Evolutionary conservation across 2,113 vertebrate species (phyloP).

Genomic region (Tetrao urogallus): DNA sequence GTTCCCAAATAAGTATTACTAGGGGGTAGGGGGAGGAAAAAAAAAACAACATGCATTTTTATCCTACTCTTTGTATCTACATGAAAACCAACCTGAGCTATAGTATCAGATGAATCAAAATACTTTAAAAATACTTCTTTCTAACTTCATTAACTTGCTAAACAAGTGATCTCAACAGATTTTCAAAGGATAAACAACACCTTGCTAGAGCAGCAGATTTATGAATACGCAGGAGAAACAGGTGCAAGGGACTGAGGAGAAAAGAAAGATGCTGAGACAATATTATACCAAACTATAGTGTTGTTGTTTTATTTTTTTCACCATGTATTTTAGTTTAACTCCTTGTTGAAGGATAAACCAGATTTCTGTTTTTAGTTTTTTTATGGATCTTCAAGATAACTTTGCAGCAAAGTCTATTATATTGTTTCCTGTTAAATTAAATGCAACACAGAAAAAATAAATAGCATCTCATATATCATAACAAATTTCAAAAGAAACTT

Average conservation of each 20-base stretch:
- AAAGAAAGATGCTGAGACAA: neutral
- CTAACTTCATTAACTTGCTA: neutral
- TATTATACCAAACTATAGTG: neutral
- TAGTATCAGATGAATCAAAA: neutral
- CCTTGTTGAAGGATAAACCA: neutral
- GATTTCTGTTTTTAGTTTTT: neutral
- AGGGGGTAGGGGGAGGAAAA: neutral
- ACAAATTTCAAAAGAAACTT: neutral
- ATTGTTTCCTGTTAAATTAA: neutral
- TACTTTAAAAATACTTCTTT: neutral
- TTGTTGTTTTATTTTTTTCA: neutral
- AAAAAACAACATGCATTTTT: neutral
- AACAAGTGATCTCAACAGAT: neutral
- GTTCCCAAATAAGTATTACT: neutral
- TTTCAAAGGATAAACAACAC: constrained; percentile 26
- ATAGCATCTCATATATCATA: neutral
- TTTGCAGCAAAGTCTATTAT: neutral
- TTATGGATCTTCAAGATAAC: neutral
- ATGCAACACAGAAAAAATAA: neutral
- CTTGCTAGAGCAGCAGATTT: constrained; percentile 27
- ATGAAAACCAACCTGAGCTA: neutral
- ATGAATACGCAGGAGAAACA: constrained; percentile 38
- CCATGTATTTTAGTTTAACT: neutral
- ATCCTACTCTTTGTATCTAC: neutral
- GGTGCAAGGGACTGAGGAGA: neutral